Base-by-base conservation (phyloP, 2,888 invertebrate genomes). In the Tolmerus cingulatus region DNA sequence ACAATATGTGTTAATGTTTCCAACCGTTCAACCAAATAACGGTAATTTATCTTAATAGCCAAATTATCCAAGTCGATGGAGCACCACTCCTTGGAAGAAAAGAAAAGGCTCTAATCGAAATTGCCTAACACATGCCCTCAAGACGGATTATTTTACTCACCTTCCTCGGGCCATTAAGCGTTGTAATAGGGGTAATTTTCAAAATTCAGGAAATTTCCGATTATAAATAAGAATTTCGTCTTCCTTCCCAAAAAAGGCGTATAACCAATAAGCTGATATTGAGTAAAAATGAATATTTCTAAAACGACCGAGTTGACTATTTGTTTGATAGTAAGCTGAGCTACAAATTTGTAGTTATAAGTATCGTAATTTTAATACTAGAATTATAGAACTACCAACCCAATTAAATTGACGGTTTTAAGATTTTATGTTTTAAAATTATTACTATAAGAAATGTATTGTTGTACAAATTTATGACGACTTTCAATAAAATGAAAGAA, bases 41-140 rank as follows among this genome's bases (percentile, higher is more conserved):
- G 66, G 66, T 66, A 66, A 66, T 66, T 66, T 66, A 8, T 2
- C 8, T 66, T 66, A 81, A 81, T 81, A 40, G 51, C 34, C 55
- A 55, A 81, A 81, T 81, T 84, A 84, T 74, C 84, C 57, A 46
- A 46, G 30, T 27, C 34, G 34, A 19, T 19, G 66, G 40, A 84
- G 40, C 55, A 37, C 51, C 16, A 81, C 27, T 84, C 40, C 40
- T 84, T 84, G 40, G 34, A 9, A 84, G 57, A 55, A 78, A 78
- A 9, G 46, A 19, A 30, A 16, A 27, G 43, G 14, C 30, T 37
- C 37, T 84, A 84, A 84, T 19, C 9, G 37, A 84, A 84, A 84
- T 37, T 66, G 43, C 43, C 66, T 84, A 66, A 40, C 84, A 84
- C 37, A 84, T 84, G 84, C 34, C 55, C n/a, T 30, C 46, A 81